These are phyloP conservation scores for Drosophila prosaltans DNA, from an alignment of 1,140 invertebrate genomes.

Conservation along the genomic window DNA sequence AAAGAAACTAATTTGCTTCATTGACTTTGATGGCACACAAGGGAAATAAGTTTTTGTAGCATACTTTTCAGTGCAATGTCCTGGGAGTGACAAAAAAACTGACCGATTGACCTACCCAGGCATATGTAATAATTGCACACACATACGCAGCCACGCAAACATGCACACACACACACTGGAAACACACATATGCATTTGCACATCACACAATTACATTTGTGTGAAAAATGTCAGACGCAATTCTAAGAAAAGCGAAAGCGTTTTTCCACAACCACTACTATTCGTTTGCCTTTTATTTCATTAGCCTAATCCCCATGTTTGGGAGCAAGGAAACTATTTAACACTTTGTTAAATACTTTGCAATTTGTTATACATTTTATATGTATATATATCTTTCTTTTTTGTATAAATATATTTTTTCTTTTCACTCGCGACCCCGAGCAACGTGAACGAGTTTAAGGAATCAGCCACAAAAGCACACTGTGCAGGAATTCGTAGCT, in stretches of 20 bases:
- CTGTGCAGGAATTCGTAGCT: slow-evolving; percentile 70
- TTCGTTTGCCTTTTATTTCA: neutral
- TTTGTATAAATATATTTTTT: slow-evolving; percentile 44
- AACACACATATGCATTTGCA: slow-evolving; percentile 3
- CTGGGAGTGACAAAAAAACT: slow-evolving; percentile 46
- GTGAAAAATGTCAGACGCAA: slow-evolving; percentile 66
- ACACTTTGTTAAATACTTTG: slow-evolving; percentile 6
- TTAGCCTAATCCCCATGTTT: neutral
- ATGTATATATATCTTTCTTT: slow-evolving; percentile 36
- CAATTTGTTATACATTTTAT: neutral
- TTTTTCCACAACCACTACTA: slow-evolving; percentile 10
- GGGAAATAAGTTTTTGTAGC: slow-evolving; percentile 43
- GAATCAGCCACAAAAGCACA: slow-evolving; percentile 77
- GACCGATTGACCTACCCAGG: slow-evolving; percentile 78
- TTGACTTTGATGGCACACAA: slow-evolving; percentile 55
- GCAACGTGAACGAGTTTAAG: slow-evolving; percentile 75
- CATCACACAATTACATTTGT: slow-evolving; percentile 14
- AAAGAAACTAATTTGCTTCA: slow-evolving; percentile 56
- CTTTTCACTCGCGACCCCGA: slow-evolving; percentile 64
- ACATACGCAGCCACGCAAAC: slow-evolving; percentile 24
- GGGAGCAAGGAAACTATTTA: neutral
- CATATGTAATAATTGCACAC: slow-evolving; percentile 69
- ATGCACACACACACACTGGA: slow-evolving; percentile 37
- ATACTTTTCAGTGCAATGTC: slow-evolving; percentile 44
- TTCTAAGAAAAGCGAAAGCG: slow-evolving; percentile 63